Percentiles rank a stretch among this genome's conserved stretches.
Conservation (phyloP, 64 coral and sea anemone species). For the Montipora foliosa region DNA sequence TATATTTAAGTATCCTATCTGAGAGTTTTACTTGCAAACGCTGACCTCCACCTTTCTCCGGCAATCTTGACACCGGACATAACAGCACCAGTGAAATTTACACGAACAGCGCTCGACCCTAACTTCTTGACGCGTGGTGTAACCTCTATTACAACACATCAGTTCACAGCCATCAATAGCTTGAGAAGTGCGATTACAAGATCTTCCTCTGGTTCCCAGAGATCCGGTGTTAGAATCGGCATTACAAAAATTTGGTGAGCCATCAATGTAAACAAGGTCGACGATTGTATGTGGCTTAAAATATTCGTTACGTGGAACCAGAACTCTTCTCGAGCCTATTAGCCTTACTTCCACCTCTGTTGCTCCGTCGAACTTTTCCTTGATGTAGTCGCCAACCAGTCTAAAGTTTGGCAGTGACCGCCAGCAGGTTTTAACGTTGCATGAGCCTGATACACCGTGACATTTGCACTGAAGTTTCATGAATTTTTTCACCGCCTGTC, state of each 20-base stretch:
- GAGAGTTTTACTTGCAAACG: conserved; percentile 67
- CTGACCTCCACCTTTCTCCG: conserved; percentile 74
- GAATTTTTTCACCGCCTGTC: conserved; percentile 65
- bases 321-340: conserved; percentile 66
- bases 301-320: conserved; percentile 59
- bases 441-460: conserved; percentile 95
- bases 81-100: conserved; percentile 91
- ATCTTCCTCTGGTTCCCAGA: conserved; percentile 77
- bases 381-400: conserved; percentile 73
- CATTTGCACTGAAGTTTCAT: conserved; percentile 91
- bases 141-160: conserved; percentile 87
- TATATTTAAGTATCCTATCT: neutral
- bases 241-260: conserved; percentile 83
- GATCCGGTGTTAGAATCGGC: conserved; percentile 67
- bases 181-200: conserved; percentile 85
- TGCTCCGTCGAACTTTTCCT: conserved; percentile 98
- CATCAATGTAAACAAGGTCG: conserved; percentile 86
- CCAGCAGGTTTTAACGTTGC: conserved; percentile 97
- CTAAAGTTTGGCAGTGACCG: conserved; percentile 78
- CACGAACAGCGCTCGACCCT: conserved; percentile 71
- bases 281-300: conserved; percentile 79
- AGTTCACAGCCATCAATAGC: conserved; percentile 87
- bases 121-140: conserved; percentile 26
- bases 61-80: conserved; percentile 77
- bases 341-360: conserved; percentile 69